Conservation (phyloP, 2,113 vertebrate species). For the Serilophus lunatus region DNA sequence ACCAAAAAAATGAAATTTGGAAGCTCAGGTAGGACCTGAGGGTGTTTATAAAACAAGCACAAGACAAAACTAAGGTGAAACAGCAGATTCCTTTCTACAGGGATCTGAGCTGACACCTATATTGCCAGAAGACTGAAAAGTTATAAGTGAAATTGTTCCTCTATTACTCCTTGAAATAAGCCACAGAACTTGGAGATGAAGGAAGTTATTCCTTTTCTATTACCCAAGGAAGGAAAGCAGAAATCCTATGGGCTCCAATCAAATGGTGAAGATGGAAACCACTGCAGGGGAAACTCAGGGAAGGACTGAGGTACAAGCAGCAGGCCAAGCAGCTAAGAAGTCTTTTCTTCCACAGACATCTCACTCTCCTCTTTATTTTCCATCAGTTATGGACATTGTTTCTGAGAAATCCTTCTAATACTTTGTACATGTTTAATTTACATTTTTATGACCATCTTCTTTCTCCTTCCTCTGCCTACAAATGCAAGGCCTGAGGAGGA, state of each 20-base stretch:
- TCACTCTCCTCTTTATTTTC: not conserved
- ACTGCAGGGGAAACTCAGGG: not conserved
- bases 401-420: not conserved
- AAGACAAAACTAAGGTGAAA: not conserved
- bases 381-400: not conserved
- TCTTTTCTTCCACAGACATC: not conserved
- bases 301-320: not conserved
- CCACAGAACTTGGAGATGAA: not conserved
- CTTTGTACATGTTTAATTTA: not conserved
- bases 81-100: not conserved
- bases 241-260: not conserved
- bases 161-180: not conserved
- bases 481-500: not conserved
- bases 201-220: not conserved
- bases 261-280: not conserved
- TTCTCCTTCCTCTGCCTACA: not conserved
- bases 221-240: not conserved
- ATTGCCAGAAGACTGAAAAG: not conserved
- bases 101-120: not conserved
- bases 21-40: not conserved
- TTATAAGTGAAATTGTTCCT: not conserved
- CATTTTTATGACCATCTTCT: not conserved
- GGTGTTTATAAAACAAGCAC: not conserved
- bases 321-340: not conserved
- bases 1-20: not conserved